Base-by-base conservation (phyloP, 2,113 vertebrate genomes). In the Fulmarus glacialis region DNA sequence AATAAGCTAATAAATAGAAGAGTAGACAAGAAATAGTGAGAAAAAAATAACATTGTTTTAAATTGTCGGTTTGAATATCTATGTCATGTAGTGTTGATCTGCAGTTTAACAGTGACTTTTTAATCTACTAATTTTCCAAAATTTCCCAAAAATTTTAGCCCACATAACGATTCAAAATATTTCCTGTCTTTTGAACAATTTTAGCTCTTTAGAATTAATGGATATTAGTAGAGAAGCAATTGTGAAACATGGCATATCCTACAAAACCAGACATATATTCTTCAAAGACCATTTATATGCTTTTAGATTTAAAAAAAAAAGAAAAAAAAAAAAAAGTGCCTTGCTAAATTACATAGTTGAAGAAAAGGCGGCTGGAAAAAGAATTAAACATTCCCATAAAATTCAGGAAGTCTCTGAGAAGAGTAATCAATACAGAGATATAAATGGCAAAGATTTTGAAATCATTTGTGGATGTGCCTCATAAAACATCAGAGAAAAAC, bases 121-220 rank as follows among this genome's bases (percentile, higher is more conserved):
- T 42, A 82, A 53, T 24, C 4, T 11, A 70, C 0, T 38, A 10
- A 29, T 70, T 85, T 56, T 32, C 4, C 2, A 48, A 78, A 59
- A n/a, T 15, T 14, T 12, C 14, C 2, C 2, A 15, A 18, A n/a
- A 38, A 4, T 2, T 6, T 40, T 59, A 77, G 0, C 8, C 7
- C 5, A 13, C 2, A 21, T 60, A 38, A 55, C 2, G 8, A 10
- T 58, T 58, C 2, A 56, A 58, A 89, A 22, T 81, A 2, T 9
- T 75, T 82, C 43, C 23, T 62, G 27, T 50, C 8, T 59, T 92
- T 80, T 47, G 14, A 86, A 38, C 4, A 30, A 68, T 8, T 47
- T 10, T 42, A 82, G 6, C 6, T 55, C 29, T 80, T 63, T 32
- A 48, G 9, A 92, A 67, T 67, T 45, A 58, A 42, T 24, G 23